Conservation (phyloP, 2,113 vertebrate genomes). For the Sinocyclocheilus anophthalmus region DNA sequence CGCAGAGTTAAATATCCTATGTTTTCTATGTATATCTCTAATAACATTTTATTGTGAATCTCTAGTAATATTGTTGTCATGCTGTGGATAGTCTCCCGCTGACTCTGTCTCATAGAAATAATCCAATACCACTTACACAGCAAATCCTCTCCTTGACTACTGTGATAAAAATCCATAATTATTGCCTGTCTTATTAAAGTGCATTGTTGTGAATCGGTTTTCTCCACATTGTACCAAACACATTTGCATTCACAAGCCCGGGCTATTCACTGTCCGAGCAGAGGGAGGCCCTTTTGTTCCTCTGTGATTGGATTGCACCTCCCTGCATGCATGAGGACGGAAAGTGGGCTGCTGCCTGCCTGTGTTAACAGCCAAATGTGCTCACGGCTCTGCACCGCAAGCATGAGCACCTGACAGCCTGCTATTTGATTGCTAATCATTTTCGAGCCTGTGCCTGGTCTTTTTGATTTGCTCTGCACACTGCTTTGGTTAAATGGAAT, state of each 20-base stretch:
- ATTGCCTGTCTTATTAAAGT: constrained; percentile 18
- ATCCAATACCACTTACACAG: background rate
- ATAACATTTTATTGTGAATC: too few species aligned
- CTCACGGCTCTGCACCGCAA: constrained; percentile 20
- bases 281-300: constrained; percentile 53
- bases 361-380: constrained; percentile 56
- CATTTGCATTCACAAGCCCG: background rate
- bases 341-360: constrained; percentile 22
- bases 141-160: background rate
- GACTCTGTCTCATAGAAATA: background rate
- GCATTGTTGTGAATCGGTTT: constrained; percentile 27
- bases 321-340: background rate
- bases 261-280: background rate
- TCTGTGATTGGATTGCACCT: constrained; percentile 34
- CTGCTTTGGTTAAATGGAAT: constrained; percentile 71
- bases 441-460: constrained; percentile 59
- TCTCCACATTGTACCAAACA: background rate
- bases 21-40: too few species aligned
- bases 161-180: constrained; percentile 9
- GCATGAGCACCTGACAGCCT: constrained; percentile 40
- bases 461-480: constrained; percentile 65
- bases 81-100: too few species aligned
- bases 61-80: too few species aligned
- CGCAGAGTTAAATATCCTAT: too few species aligned
- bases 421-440: constrained; percentile 65